Base-by-base conservation (phyloP, 2,113 vertebrate species). In the Petaurus breviceps region DNA sequence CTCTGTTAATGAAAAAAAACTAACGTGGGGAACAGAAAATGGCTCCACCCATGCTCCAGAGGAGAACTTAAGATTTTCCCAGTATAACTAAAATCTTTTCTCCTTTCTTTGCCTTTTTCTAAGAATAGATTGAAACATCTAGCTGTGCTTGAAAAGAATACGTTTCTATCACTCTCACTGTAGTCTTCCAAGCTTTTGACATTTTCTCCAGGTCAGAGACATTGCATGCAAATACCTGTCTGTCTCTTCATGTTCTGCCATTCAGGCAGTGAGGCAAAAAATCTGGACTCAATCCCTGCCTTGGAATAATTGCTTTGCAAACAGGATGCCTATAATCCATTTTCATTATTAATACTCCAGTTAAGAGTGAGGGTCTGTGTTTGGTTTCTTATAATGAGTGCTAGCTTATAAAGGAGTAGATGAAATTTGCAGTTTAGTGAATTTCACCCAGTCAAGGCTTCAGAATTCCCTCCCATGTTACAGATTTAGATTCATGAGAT, bases 341-440 rank as follows among this genome's bases (percentile, higher is more conserved):
- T 98, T 98, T 98, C 98, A 96, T 98, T 98, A 98, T 97, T 98
- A 98, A 98, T 98, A 97, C 92, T 97, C 95, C 94, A 94, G 95
- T 97, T 97, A 98, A 97, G 95, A 97, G 96, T 97, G 93, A 96
- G 96, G 96, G 97, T 95, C 96, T n/a, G 5, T 96, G 96, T 97
- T 98, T 98, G 95, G 89, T 89, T 97, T 97, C 96, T 97, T 96
- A 90, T 98, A 98, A 98, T 97, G 96, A 98, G 92, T 96, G 94
- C 22, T 91, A 93, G 96, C 97, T 97, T 97, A 98, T 94, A 97
- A 95, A 94, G 96, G 91, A 97, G 96, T 92, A 96, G 95, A 96
- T 97, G 94, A 93, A 95, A 92, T 96, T 94, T 96, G 61, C 94
- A 92, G 93, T 96, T 93, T 93, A 50, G 95, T 96, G 96, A 89